Evolutionary conservation across 2,888 invertebrate species (phyloP), one percentile per base, ranked within the genome.

Genomic region (Elegia similella): DNA sequence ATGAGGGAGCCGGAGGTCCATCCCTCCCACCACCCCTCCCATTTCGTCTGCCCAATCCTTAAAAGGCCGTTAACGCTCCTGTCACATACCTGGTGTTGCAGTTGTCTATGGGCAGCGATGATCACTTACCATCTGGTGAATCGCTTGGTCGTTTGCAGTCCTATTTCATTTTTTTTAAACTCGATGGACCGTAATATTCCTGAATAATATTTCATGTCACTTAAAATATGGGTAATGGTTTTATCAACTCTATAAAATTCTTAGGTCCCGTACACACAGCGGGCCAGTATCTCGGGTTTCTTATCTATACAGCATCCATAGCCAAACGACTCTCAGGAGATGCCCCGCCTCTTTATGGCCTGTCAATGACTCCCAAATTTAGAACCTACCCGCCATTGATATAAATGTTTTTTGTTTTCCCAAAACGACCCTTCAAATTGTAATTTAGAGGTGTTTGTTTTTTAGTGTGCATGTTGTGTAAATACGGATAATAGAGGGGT

Each of bases 361-460:
- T 91, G 91, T 91, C 91, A 89, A 91, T 91, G 91, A 88, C 86
- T 89, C 85, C 84, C 85, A 84, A 89, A 91, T 91, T 90, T 89
- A 88, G 88, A 89, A 85, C 88, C 83, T 80, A 68, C 78, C 80
- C 77, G 69, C 91, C 90, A 90, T 91, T 91, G 90, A 90, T 88
- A 91, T 90, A 88, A 91, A 91, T 91, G 91, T 91, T 91, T 89
- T 90, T 90, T 89, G 89, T 89, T 89, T 80, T 85, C 91, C 90
- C 90, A 84, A 86, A 87, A 86, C 88, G 82, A 78, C 85, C 82
- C 80, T 86, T 83, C 78, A 80, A 84, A 89, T 88, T 86, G 91
- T 89, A 85, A 89, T 90, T 89, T 91, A 91, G 82, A 85, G 7
- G 46, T 46, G 47, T 55, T 44, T 55, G 54, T 55, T 55, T 55